phyloP scores from a whole-genome alignment of 2,888 invertebrate species.

The Dynastes tityus region DNA sequence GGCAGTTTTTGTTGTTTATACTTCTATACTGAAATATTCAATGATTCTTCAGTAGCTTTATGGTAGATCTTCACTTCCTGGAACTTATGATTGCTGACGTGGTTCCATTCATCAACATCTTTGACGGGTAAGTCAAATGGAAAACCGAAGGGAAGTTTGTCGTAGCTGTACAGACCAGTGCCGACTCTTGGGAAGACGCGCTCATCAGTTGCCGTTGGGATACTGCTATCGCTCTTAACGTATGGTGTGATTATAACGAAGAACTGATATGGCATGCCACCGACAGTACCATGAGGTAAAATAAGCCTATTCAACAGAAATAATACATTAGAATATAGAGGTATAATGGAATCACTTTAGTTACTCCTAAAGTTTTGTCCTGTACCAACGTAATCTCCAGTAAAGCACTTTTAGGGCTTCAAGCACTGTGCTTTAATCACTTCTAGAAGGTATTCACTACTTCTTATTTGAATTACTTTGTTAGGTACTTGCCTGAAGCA shows the following conservation, averaged over 20 bases:
- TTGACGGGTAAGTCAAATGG: conserved; percentile 81
- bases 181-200: conserved; percentile 58
- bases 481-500: too few species aligned
- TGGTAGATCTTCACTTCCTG: conserved; percentile 79
- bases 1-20: conserved; percentile 21
- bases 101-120: conserved; percentile 60
- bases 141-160: conserved; percentile 80
- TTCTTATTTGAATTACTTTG: too few species aligned
- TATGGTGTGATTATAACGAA: conserved; percentile 71
- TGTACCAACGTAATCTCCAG: too few species aligned
- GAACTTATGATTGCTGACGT: conserved; percentile 78
- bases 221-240: conserved; percentile 31
- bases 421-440: too few species aligned
- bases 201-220: conserved; percentile 37
- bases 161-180: conserved; percentile 63
- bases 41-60: conserved; percentile 58
- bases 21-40: conserved; percentile 35
- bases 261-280: conserved; percentile 76
- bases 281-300: conserved; percentile 79
- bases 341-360: neutral
- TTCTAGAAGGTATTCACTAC: too few species aligned
- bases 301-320: conserved; percentile 69
- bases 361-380: neutral
- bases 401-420: too few species aligned
- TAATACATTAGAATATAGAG: neutral